A percentile compares a stretch with the other conserved stretches of the same genome.
phyloP scores from a whole-genome alignment of 2,113 vertebrate species.

The Heloderma charlesbogerti region DNA sequence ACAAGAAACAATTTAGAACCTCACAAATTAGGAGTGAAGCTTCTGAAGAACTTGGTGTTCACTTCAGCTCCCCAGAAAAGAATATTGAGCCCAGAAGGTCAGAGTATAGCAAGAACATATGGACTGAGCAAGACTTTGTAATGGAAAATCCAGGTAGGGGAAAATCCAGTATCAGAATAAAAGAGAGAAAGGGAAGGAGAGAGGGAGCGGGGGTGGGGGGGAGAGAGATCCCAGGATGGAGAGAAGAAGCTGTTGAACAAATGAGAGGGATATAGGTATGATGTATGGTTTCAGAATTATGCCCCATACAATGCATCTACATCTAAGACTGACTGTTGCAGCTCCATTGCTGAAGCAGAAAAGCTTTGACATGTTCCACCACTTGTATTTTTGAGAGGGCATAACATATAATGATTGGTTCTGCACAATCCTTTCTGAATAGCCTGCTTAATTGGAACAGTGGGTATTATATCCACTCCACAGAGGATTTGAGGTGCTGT shows the following conservation, averaged over 20 bases:
- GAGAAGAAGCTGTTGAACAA: background rate
- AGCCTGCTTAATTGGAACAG: conserved; percentile 44
- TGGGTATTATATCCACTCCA: conserved; percentile 37
- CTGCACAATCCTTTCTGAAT: conserved; percentile 46
- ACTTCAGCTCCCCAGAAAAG: background rate
- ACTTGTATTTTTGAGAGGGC: conserved; percentile 49
- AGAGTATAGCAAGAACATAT: background rate
- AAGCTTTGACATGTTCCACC: background rate
- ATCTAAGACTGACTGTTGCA: background rate
- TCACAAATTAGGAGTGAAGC: background rate
- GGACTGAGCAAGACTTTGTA: background rate
- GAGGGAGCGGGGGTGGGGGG: too few species aligned
- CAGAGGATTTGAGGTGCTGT: conserved; percentile 52
- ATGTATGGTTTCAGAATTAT: background rate
- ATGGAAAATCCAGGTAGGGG: background rate
- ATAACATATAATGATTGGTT: conserved; percentile 41
- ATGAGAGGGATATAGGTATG: too few species aligned
- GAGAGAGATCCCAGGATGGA: background rate
- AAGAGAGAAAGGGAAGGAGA: too few species aligned
- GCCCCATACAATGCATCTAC: background rate
- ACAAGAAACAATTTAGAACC: background rate
- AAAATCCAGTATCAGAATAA: background rate
- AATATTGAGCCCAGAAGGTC: background rate
- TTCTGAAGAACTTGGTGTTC: background rate
- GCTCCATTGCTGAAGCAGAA: background rate